These are phyloP conservation scores for Tragulus kanchil DNA, from an alignment of 2,113 vertebrate genomes.

Conservation along the genomic window DNA sequence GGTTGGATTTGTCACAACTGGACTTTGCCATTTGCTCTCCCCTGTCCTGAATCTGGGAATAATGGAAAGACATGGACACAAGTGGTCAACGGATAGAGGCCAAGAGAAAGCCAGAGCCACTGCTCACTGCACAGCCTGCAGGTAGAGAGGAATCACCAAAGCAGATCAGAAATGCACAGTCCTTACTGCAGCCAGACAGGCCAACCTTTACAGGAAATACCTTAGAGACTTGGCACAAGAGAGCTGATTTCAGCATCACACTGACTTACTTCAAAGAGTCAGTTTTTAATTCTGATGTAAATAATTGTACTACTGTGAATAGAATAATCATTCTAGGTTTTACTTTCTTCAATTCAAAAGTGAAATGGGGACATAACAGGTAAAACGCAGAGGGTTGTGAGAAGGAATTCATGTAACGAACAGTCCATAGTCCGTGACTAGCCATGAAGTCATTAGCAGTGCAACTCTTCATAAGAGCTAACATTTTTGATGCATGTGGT, in stretches of 20 bases:
- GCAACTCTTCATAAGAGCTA: neutral
- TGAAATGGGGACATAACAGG: neutral
- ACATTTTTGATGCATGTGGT: neutral
- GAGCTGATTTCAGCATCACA: neutral
- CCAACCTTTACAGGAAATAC: neutral
- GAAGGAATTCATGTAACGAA: neutral
- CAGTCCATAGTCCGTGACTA: neutral
- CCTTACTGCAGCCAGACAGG: neutral
- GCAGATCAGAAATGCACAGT: neutral
- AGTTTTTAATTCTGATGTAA: neutral
- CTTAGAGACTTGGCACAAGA: neutral
- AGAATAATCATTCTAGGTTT: neutral
- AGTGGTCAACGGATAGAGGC: neutral
- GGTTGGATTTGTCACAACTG: neutral
- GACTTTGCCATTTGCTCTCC: neutral
- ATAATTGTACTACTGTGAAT: neutral
- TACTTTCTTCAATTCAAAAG: neutral
- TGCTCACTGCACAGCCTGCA: neutral
- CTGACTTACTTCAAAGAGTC: neutral
- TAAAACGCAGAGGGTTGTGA: neutral
- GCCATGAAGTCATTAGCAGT: neutral
- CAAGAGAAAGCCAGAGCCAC: neutral
- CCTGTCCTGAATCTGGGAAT: neutral
- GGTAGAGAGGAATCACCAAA: neutral
- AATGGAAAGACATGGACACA: neutral